Evolutionary conservation across 2,113 vertebrate genomes (phyloP).

Genomic region (Pipa parva): DNA sequence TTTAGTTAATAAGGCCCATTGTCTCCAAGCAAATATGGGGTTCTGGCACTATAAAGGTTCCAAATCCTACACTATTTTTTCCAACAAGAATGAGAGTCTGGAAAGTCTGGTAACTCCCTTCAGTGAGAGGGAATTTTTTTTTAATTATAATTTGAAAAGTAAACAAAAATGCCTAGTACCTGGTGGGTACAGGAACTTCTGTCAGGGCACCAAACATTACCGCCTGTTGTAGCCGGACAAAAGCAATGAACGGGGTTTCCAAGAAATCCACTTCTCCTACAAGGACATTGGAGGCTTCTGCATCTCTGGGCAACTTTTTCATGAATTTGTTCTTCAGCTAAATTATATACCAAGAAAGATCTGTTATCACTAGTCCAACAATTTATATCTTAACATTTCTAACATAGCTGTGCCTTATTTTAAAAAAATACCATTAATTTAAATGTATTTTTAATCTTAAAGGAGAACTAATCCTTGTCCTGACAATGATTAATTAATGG

Average conservation of each 20-base stretch:
- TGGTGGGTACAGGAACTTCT: constrained; percentile 93
- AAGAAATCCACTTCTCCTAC: constrained; percentile 96
- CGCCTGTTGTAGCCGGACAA: constrained; percentile 89
- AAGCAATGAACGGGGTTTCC: constrained; percentile 89
- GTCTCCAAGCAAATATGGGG: no score
- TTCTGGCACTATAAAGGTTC: no score
- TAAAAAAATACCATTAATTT: background rate
- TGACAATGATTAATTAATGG: background rate
- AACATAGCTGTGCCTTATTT: no score
- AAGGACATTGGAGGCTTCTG: constrained; percentile 93
- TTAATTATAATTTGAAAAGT: no score
- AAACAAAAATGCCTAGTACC: constrained; percentile 62
- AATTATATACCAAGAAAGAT: background rate
- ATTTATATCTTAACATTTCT: background rate
- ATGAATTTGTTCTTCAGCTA: constrained; percentile 98
- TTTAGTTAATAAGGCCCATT: no score
- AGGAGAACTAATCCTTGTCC: no score
- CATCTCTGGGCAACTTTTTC: constrained; percentile 96
- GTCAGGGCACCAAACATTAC: constrained; percentile 95
- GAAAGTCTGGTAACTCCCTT: no score
- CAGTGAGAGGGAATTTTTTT: no score
- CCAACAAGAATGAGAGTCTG: no score
- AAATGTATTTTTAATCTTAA: background rate
- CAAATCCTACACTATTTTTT: no score
- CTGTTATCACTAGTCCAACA: background rate